Base-by-base conservation (phyloP, 2,113 vertebrate species). In the Paramormyrops kingsleyae region DNA sequence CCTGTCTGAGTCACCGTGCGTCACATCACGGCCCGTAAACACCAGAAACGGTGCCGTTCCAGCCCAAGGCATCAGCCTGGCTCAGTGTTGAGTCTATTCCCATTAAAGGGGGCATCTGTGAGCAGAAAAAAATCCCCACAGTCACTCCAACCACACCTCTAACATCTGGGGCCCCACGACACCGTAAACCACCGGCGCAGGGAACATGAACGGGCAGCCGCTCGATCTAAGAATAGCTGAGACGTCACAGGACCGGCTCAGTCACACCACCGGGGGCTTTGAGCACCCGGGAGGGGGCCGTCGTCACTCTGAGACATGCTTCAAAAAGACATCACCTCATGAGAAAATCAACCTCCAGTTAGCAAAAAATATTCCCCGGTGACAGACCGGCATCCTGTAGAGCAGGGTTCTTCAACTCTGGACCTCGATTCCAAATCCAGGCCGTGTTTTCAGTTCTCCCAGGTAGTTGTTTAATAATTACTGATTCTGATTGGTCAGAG, bases 171-270 rank as follows among this genome's bases (percentile, higher is more conserved):
- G 59, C 46, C 59, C 27, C 49, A 21, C n/a, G n/a, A n/a, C 83
- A 42, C 27, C 49, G 59, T 87, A 90, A 87, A 87, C 59, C 7
- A n/a, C 46, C 27, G 31, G 83, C 31, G 27, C 42, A n/a, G 83
- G 83, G 83, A 85, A 89, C 44, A 62, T 21, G 89, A 90, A 70
- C n/a, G 7, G 24, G n/a, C 83, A 52, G 56, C 13, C 53, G 3
- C 12, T 77, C 4, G 6, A 21, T 46, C 85, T 52, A 88, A 90
- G 47, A 88, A 88, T 88, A 90, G 49, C 83, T 46, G 62, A 39
- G 17, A 83, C 5, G 62, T 74, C 84, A 80, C 85, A 44, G 47
- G 46, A 87, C 12, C n/a, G 4, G 46, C 39, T 59, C 46, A 52
- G 59, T 42, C 56, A 49, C 44, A 50, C 59, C n/a, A 12, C 62